Conservation (phyloP, 2,113 vertebrate species). For the Tachycineta bicolor region DNA sequence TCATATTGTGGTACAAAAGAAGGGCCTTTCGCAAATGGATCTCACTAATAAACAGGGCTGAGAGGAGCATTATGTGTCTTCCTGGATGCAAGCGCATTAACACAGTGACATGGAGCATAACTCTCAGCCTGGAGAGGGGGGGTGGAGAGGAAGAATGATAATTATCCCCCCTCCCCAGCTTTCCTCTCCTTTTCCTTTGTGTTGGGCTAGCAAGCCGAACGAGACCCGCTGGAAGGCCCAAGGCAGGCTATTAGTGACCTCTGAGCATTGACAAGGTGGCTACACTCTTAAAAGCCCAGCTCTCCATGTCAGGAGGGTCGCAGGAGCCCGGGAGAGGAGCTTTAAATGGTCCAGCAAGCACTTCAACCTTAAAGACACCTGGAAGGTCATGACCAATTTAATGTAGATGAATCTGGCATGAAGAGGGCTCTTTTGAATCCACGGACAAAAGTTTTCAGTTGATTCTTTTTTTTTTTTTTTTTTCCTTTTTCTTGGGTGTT, state of each 20-base stretch:
- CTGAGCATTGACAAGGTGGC: slow-evolving; percentile 84
- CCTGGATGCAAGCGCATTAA: slow-evolving; percentile 84
- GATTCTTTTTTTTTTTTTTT: not conserved
- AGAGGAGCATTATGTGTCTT: slow-evolving; percentile 91
- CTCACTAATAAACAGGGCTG: slow-evolving; percentile 91
- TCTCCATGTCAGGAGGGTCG: slow-evolving; percentile 84
- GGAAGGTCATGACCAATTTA: slow-evolving; percentile 86
- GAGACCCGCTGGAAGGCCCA: slow-evolving; percentile 81
- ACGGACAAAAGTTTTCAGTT: slow-evolving; percentile 49
- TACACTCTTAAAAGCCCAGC: slow-evolving; percentile 83
- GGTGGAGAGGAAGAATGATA: slow-evolving; percentile 76
- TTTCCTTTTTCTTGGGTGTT: not conserved
- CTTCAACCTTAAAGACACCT: slow-evolving; percentile 91
- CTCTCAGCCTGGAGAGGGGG: slow-evolving; percentile 77
- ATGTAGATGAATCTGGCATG: slow-evolving; percentile 76
- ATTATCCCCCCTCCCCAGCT: slow-evolving; percentile 83
- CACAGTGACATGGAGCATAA: slow-evolving; percentile 90
- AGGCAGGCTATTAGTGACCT: slow-evolving; percentile 94
- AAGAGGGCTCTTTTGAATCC: slow-evolving; percentile 69
- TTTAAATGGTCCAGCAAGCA: slow-evolving; percentile 85
- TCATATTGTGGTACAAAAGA: slow-evolving; percentile 96
- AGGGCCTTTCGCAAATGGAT: slow-evolving; percentile 93
- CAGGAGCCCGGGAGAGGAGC: slow-evolving; percentile 71
- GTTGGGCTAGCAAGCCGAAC: slow-evolving; percentile 75
- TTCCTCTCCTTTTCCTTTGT: slow-evolving; percentile 82